These are phyloP conservation scores for Ochotona princeps DNA, from an alignment of 2,113 vertebrate species.

Conservation along the genomic window DNA sequence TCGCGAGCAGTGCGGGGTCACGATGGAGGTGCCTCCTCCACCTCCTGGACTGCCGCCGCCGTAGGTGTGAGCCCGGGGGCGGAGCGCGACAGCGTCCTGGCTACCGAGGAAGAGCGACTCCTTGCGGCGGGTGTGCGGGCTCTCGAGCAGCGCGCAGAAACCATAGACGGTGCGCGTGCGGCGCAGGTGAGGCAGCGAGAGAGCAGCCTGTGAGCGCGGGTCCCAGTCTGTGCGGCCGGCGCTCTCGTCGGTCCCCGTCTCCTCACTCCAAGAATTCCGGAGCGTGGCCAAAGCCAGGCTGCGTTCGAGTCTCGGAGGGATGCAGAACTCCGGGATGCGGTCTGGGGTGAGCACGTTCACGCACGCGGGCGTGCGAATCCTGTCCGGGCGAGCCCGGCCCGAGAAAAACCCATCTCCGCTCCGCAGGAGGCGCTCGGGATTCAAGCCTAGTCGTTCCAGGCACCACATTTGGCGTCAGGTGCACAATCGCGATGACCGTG, in stretches of 20 bases:
- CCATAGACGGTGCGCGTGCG: slow-evolving; percentile 91
- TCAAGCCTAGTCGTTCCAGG: slow-evolving; percentile 59
- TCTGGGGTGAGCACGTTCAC: slow-evolving; percentile 81
- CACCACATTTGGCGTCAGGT: slow-evolving; percentile 59
- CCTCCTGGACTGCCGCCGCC: not conserved
- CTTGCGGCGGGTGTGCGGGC: slow-evolving; percentile 92
- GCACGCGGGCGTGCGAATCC: not conserved
- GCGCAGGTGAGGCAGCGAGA: slow-evolving; percentile 91
- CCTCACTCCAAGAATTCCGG: not conserved
- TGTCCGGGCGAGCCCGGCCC: not conserved
- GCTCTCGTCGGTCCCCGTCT: rapidly evolving
- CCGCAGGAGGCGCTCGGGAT: slow-evolving; percentile 24
- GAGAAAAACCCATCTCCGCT: slow-evolving; percentile 22
- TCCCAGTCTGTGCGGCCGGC: slow-evolving; percentile 88
- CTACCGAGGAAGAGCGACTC: slow-evolving; percentile 91
- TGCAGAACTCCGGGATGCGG: slow-evolving; percentile 82
- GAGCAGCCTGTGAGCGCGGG: slow-evolving; percentile 91
- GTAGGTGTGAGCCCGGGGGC: slow-evolving; percentile 79
- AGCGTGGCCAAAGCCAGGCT: not conserved
- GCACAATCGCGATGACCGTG: too few species aligned
- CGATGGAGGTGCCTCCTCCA: slow-evolving; percentile 4
- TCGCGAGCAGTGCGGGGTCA: too few species aligned
- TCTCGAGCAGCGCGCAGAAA: slow-evolving; percentile 92
- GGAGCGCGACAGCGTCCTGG: not conserved
- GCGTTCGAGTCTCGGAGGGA: slow-evolving; percentile 72